phyloP scores from a whole-genome alignment of 2,888 invertebrate genomes.

The Andrena hattorfiana region DNA sequence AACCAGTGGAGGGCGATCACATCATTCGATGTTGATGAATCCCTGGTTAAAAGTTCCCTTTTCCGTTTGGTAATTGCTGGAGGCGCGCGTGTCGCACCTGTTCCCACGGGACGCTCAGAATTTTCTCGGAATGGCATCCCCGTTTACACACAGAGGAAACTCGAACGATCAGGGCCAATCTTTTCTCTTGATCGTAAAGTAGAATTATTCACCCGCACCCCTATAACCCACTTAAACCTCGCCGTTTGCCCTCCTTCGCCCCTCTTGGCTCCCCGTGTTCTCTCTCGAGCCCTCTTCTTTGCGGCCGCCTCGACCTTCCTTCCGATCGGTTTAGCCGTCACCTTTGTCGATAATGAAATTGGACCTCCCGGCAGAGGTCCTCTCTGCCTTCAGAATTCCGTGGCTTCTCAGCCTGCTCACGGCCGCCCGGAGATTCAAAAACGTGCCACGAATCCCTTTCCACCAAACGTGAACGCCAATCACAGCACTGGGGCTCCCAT shows the following conservation, averaged over 20 bases:
- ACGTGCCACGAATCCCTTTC: constrained; percentile 32
- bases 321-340: constrained; percentile 25
- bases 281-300: neutral
- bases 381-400: constrained; percentile 1
- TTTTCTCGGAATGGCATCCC: neutral
- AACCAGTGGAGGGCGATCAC: too few relatives aligned
- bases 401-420: neutral
- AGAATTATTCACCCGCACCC: constrained; percentile 28
- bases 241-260: neutral
- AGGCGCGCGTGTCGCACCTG: neutral
- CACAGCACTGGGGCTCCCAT: too few relatives aligned
- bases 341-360: constrained; percentile 48
- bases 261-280: neutral
- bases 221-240: constrained; percentile 28
- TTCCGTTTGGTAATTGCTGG: neutral
- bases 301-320: constrained; percentile 12
- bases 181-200: constrained; percentile 29
- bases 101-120: neutral
- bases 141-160: constrained; percentile 13
- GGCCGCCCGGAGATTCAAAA: constrained; percentile 25
- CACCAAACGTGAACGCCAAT: neutral
- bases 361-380: neutral
- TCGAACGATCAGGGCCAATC: constrained; percentile 34
- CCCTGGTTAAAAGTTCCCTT: neutral
- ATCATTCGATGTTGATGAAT: neutral